Conservation (phyloP, 2,113 vertebrate genomes). For the Acinonyx jubatus region DNA sequence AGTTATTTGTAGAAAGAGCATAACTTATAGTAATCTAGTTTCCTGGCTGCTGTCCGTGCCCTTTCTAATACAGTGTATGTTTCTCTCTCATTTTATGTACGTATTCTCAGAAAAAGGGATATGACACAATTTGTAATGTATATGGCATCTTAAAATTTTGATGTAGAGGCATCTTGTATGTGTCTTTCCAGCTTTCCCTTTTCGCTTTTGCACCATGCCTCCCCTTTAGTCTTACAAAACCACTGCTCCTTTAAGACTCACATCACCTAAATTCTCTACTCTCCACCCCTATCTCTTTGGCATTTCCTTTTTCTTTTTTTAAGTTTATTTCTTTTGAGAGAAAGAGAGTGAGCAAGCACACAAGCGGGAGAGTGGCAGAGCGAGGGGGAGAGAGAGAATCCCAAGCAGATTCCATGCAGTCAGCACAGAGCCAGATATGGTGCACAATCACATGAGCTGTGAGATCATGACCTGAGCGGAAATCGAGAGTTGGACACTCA, state of each 20-base stretch:
- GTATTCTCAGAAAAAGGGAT: not conserved
- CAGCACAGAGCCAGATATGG: too few relatives aligned
- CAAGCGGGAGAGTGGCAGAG: too few relatives aligned
- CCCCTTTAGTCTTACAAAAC: not conserved
- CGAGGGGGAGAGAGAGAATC: too few relatives aligned
- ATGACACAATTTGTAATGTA: not conserved
- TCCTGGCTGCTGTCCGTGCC: not conserved
- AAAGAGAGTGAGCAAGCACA: too few relatives aligned
- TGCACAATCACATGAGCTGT: too few relatives aligned
- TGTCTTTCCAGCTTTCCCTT: not conserved
- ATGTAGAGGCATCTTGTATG: not conserved
- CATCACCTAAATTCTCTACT: not conserved
- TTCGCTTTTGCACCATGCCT: not conserved
- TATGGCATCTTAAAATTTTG: not conserved
- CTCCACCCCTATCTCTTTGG: not conserved
- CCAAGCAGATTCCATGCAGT: too few relatives aligned
- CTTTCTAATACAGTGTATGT: not conserved
- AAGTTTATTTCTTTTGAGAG: too few relatives aligned
- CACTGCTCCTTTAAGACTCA: not conserved
- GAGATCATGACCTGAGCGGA: too few relatives aligned
- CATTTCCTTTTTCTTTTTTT: not conserved
- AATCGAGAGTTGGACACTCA: too few relatives aligned
- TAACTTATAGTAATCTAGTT: not conserved
- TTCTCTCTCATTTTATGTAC: not conserved
- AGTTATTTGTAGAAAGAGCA: not conserved